Evolutionary conservation across 2,113 vertebrate genomes (phyloP).

Genomic region (chimpanzee (Pan troglodytes)): DNA sequence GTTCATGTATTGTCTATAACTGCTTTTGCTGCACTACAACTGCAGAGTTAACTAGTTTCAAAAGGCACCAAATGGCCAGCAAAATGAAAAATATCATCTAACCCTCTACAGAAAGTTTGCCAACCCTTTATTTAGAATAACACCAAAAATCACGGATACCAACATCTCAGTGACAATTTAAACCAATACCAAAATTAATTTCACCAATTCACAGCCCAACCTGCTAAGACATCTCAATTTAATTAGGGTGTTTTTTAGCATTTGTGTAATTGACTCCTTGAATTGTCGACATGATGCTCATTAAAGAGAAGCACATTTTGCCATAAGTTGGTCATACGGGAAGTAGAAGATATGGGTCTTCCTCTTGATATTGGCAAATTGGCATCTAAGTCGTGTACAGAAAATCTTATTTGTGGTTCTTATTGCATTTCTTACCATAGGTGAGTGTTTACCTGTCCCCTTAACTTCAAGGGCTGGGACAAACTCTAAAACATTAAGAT

Average conservation of each 20-base stretch:
- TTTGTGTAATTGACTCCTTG: not conserved
- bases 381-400: not conserved
- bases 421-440: not conserved
- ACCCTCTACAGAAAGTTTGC: not conserved
- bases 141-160: not conserved
- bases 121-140: not conserved
- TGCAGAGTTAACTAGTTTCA: not conserved
- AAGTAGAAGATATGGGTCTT: not conserved
- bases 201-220: constrained; percentile 48
- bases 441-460: not conserved
- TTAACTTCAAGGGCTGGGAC: not conserved
- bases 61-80: not conserved
- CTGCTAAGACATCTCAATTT: constrained; percentile 30
- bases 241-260: not conserved
- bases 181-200: constrained; percentile 35
- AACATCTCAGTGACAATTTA: constrained; percentile 55
- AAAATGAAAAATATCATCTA: not conserved
- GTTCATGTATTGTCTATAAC: not conserved
- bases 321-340: not conserved
- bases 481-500: not conserved
- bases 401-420: not conserved
- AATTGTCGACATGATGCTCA: not conserved
- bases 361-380: not conserved
- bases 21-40: not conserved
- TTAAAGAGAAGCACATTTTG: not conserved